A percentile compares a stretch with the other conserved stretches of the same genome.
These are phyloP conservation scores for Empis livida DNA, from an alignment of 2,888 invertebrate genomes.

Conservation along the genomic window DNA sequence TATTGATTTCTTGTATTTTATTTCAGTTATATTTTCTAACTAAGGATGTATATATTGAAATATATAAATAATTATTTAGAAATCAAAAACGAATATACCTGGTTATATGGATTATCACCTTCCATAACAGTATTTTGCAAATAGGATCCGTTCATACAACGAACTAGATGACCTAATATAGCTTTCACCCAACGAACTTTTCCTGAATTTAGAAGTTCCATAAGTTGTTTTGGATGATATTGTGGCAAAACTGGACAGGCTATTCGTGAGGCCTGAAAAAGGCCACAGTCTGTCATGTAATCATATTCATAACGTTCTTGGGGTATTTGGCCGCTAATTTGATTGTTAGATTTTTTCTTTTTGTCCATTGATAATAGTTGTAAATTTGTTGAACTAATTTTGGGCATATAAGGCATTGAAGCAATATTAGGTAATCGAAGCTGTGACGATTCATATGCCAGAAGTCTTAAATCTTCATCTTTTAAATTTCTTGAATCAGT, in stretches of 20 bases:
- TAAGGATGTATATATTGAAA: too few relatives aligned
- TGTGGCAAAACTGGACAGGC: slow-evolving; percentile 97
- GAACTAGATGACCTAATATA: slow-evolving; percentile 89
- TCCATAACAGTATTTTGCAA: slow-evolving; percentile 39
- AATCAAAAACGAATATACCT: slow-evolving; percentile 26
- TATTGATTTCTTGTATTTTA: neutral
- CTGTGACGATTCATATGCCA: slow-evolving; percentile 55
- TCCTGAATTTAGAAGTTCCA: slow-evolving; percentile 96
- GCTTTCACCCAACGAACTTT: slow-evolving; percentile 97
- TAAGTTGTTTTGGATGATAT: slow-evolving; percentile 97
- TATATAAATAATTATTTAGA: too few relatives aligned
- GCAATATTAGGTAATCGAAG: slow-evolving; percentile 56
- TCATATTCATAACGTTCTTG: slow-evolving; percentile 41
- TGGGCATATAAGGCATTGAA: slow-evolving; percentile 67
- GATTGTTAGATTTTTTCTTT: slow-evolving; percentile 42
- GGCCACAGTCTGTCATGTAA: slow-evolving; percentile 84
- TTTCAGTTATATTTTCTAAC: neutral
- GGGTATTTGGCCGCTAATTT: slow-evolving; percentile 24
- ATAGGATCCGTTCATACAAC: slow-evolving; percentile 54
- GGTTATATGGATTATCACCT: slow-evolving; percentile 47
- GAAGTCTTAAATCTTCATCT: slow-evolving; percentile 51
- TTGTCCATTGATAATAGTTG: slow-evolving; percentile 65
- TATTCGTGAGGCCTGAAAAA: slow-evolving; percentile 94
- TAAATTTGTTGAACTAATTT: slow-evolving; percentile 73
- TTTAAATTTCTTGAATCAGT: slow-evolving; percentile 58